These are phyloP conservation scores for Drosophila malerkotliana DNA, from an alignment of 1,140 invertebrate species.

Conservation along the genomic window DNA sequence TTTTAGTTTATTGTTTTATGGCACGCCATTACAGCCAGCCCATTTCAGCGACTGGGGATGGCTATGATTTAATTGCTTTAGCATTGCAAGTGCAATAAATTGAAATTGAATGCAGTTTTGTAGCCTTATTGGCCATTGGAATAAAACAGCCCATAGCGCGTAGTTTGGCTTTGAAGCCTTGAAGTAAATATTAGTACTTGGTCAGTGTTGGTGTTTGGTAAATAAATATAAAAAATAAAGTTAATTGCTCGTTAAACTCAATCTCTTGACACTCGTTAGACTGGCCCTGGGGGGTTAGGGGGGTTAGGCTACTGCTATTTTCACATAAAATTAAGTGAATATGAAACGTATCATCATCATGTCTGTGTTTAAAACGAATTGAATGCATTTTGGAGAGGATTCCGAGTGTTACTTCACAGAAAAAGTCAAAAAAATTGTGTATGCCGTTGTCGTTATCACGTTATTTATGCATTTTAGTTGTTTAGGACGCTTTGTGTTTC, in stretches of 20 bases:
- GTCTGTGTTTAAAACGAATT: constrained; percentile 3
- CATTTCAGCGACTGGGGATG: constrained; percentile 5
- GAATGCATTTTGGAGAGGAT: constrained; percentile 8
- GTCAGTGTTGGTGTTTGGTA: constrained; percentile 13
- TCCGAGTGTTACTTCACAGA: neutral
- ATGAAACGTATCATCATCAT: neutral
- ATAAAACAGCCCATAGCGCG: constrained; percentile 16
- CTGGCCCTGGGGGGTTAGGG: constrained; percentile 5
- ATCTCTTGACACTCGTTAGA: constrained; percentile 44
- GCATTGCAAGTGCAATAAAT: constrained; percentile 57
- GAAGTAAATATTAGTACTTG: constrained; percentile 22
- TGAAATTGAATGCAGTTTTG: constrained; percentile 22
- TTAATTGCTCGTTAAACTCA: constrained; percentile 50
- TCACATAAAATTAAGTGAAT: neutral
- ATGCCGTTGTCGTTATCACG: constrained; percentile 49
- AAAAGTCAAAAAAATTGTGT: constrained; percentile 45
- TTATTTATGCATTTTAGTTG: constrained; percentile 68
- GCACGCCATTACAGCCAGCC: constrained; percentile 59
- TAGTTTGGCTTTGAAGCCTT: constrained; percentile 37
- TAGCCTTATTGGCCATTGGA: constrained; percentile 12
- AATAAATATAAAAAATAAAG: constrained; percentile 34
- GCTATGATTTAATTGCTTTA: constrained; percentile 64
- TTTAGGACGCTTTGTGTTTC: constrained; percentile 46
- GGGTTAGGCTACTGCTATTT: neutral
- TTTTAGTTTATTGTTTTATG: constrained; percentile 66